Base-by-base conservation (phyloP, 35 echinoderm and acorn worm species). In the Holothuria glaberrima region DNA sequence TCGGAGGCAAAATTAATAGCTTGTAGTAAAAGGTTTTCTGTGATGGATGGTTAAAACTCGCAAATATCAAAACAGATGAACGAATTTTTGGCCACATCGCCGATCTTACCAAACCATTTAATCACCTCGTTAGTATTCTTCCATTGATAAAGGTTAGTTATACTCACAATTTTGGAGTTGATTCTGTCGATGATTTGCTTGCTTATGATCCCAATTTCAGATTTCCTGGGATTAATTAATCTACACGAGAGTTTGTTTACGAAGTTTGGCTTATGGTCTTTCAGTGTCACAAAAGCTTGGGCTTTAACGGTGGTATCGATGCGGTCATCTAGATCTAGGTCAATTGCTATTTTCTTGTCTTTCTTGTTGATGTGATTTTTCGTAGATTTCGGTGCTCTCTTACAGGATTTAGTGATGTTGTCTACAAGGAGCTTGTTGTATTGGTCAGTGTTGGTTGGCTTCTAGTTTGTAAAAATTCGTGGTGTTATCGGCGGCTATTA, bases 181-280 rank as follows among this genome's bases (percentile, higher is more conserved):
- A 82, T 82, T 21, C 29, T 19, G 20, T 80, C 50, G 29, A 91
- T 32, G 28, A 82, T 82, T 22, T 59, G 14, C 64, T 91, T 91
- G 76, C 76, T 91, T 21, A 91, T 83, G 9, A 83, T 68, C 0
- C 89, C 89, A 24, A 91, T 91, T 56, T 91, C 89, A 56, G 54
- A 58, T 91, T 91, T 91, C 6, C 29, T 24, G 60, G 89, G 86
- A 21, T 45, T 87, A 6, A 87, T 87, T 71, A 90, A 45, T 21
- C 88, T 4, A 71, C 72, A 90, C 58, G 41, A 58, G 45, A 22
- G 21, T 21, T 90, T 29, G 74, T 90, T 60, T 5, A 26, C 20
- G 32, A 81, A 90, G 58, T 81, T 90, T 63, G 44, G 62, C n/a
- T 89, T 89, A 41, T 89, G 60, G n/a, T 87, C 84, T 50, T 87